phyloP scores from a whole-genome alignment of 2,797 vertebrate genomes.

The Pipistrellus nathusii region DNA sequence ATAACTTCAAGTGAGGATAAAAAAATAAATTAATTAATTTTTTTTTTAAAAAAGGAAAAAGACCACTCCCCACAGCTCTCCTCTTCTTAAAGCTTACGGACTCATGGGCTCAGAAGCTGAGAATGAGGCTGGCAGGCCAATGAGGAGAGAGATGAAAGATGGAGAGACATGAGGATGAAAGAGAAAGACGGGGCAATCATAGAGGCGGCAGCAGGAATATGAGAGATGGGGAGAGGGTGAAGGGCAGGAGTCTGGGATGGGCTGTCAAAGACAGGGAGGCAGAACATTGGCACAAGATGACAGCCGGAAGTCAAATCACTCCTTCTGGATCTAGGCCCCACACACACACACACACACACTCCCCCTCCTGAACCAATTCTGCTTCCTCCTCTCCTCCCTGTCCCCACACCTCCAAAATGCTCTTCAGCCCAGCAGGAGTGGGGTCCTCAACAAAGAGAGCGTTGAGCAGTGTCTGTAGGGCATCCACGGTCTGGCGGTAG shows the following conservation, averaged over 20 bases:
- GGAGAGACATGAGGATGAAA: background rate
- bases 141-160: background rate
- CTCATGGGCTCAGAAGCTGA: background rate
- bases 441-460: conserved; percentile 75
- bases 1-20: too few species aligned
- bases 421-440: conserved; percentile 73
- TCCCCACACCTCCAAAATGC: conserved; percentile 76
- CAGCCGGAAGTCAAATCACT: background rate
- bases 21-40: too few species aligned
- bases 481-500: conserved; percentile 74
- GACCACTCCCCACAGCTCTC: background rate
- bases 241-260: background rate
- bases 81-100: background rate
- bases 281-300: background rate
- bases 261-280: background rate
- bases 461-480: conserved; percentile 77
- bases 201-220: accelerated
- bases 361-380: background rate
- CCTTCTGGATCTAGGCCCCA: background rate
- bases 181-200: background rate
- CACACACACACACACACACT: too few species aligned
- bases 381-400: background rate
- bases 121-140: background rate
- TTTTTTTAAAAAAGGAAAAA: background rate
- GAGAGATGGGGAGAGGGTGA: accelerated